Evolutionary conservation across 2,888 invertebrate genomes (phyloP), one percentile per base, ranked within the genome.

Genomic region (Pharmacophagus antenor): DNA sequence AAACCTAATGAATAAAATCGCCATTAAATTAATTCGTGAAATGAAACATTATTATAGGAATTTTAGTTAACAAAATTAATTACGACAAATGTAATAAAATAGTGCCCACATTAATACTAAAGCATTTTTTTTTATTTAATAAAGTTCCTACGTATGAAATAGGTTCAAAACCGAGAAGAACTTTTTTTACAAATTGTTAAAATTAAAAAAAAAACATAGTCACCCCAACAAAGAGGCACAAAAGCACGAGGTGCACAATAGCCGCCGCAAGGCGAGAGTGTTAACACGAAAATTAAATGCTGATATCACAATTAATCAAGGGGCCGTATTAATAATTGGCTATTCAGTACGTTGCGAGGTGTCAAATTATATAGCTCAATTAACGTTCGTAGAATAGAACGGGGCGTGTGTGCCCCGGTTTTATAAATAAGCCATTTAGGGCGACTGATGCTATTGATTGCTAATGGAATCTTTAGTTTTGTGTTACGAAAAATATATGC

Each of bases 301-400:
- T 90, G 89, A 90, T 90, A 90, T 89, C 88, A 90, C 87, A 89
- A 90, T 90, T 90, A 89, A 90, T 90, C 89, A 89, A 88, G 85
- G 81, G 82, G 77, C 86, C 83, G 88, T 88, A 88, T 88, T 88
- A 88, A 88, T 89, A 88, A 89, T 90, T 90, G 89, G 85, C 88
- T 88, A 89, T 90, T 89, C 89, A 89, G 82, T 80, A 78, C 79
- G 79, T 79, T 77, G 84, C 81, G 86, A 88, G 89, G 88, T 90
- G 89, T 89, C 89, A 88, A 89, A 88, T 87, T 89, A 89, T 88
- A 89, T 88, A 83, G 85, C 88, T 88, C 88, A 86, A 89, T 89
- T 89, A 88, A 84, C 85, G 83, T 75, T 76, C 76, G 77, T 80
- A 77, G 84, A 84, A 86, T 86, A 86, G 87, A 86, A 84, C 82